These are phyloP conservation scores for Hetaerina titia DNA, from an alignment of 2,888 invertebrate species.

Conservation along the genomic window DNA sequence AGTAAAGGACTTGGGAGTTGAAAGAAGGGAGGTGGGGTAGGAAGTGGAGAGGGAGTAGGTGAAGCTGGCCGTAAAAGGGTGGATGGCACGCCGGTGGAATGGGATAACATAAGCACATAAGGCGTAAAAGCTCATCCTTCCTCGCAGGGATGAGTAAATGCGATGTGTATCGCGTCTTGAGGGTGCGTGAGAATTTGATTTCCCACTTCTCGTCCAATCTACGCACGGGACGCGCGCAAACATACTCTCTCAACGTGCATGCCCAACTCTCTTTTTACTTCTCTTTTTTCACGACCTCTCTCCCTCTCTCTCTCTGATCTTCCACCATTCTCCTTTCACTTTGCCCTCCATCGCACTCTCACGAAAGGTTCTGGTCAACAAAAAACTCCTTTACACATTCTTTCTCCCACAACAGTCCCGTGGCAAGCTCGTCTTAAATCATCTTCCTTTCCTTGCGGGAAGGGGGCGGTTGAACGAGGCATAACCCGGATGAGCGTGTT, in stretches of 20 bases:
- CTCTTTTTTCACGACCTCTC: neutral
- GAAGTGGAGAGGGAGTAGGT: neutral
- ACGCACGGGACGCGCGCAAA: neutral
- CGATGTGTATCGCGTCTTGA: constrained; percentile 43
- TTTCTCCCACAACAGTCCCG: neutral
- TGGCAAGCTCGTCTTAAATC: constrained; percentile 46
- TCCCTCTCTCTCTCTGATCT: neutral
- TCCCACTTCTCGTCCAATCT: constrained; percentile 14
- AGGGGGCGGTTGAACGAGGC: neutral
- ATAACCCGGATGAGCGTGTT: neutral
- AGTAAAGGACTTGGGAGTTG: neutral
- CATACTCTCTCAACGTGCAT: neutral
- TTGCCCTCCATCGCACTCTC: constrained; percentile 21
- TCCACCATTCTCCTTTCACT: constrained; percentile 22
- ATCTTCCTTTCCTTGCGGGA: constrained; percentile 2
- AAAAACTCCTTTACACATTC: constrained; percentile 14
- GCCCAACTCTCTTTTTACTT: neutral
- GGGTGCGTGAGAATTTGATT: constrained; percentile 65
- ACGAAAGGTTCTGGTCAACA: neutral
- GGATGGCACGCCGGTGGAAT: neutral
- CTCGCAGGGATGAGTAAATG: constrained; percentile 14
- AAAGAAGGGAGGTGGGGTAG: neutral
- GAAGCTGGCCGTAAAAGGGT: neutral
- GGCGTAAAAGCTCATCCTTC: constrained; percentile 7
- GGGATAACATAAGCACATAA: neutral